A percentile compares a stretch with the other conserved stretches of the same genome.
These are phyloP conservation scores for Ormyrus labotus DNA, from an alignment of 2,888 invertebrate genomes.

Conservation along the genomic window DNA sequence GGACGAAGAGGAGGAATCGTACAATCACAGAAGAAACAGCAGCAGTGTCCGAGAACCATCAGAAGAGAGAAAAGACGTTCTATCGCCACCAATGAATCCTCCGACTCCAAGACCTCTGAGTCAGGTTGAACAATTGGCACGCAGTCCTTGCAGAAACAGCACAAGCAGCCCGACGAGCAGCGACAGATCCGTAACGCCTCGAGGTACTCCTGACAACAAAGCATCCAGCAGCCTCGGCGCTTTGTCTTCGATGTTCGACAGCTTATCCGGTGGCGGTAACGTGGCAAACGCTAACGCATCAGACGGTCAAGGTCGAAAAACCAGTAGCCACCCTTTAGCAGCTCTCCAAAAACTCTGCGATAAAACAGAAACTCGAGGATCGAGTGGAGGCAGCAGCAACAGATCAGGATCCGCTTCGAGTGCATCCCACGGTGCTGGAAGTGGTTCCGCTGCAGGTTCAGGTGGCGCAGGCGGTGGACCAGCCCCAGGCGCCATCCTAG, in stretches of 20 bases:
- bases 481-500: conserved; percentile 88
- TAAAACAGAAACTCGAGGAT: conserved; percentile 89
- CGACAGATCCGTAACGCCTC: conserved; percentile 87
- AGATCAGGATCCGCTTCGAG: conserved; percentile 76
- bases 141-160: conserved; percentile 81
- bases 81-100: conserved; percentile 72
- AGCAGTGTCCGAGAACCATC: conserved; percentile 70
- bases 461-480: conserved; percentile 76
- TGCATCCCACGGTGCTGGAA: conserved; percentile 71
- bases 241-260: conserved; percentile 93
- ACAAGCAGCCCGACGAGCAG: conserved; percentile 85
- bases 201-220: conserved; percentile 80
- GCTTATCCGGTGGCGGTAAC: conserved; percentile 81
- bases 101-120: conserved; percentile 78
- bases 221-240: conserved; percentile 85
- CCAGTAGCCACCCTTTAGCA: conserved; percentile 92
- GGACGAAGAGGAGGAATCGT: conserved; percentile 55
- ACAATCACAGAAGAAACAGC: conserved; percentile 67
- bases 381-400: conserved; percentile 68
- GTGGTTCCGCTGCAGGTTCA: conserved; percentile 71
- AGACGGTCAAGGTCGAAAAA: conserved; percentile 81
- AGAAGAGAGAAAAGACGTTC: conserved; percentile 72
- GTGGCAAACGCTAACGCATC: conserved; percentile 68
- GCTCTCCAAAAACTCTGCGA: conserved; percentile 97
- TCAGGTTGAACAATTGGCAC: conserved; percentile 75